Conservation (phyloP, 2,113 vertebrate genomes). For the Archocentrus centrarchus region DNA sequence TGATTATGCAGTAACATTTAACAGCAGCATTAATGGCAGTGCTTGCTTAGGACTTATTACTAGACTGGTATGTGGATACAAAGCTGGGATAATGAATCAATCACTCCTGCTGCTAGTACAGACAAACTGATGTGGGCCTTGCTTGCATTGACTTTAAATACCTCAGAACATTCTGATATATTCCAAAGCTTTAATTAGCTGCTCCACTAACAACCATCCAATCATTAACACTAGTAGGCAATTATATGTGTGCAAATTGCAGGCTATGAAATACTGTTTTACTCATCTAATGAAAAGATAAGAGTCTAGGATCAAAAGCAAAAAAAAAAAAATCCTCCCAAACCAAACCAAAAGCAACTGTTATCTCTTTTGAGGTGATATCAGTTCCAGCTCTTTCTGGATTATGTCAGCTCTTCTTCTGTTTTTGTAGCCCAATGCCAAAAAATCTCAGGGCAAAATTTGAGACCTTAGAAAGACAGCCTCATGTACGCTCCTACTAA, state of each 20-base stretch:
- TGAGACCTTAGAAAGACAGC: not conserved
- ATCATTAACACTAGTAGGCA: conserved; percentile 54
- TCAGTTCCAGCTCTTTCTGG: not conserved
- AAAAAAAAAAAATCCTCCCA: not conserved
- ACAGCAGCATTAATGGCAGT: conserved; percentile 48
- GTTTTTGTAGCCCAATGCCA: not conserved
- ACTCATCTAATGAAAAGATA: conserved; percentile 63
- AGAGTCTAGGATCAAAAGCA: conserved; percentile 11
- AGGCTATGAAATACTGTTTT: conserved; percentile 57
- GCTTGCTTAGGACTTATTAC: conserved; percentile 48
- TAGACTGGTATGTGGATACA: conserved; percentile 36
- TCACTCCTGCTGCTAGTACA: conserved; percentile 3
- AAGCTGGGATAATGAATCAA: conserved; percentile 44
- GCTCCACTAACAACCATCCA: conserved; percentile 53
- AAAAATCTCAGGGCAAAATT: conserved; percentile 7
- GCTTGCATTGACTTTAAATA: conserved; percentile 22
- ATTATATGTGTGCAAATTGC: conserved; percentile 64
- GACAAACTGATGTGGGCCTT: not conserved
- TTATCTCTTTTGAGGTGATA: conserved; percentile 13
- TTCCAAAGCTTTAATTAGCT: conserved; percentile 57
- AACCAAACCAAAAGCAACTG: not conserved
- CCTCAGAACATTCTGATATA: conserved; percentile 34
- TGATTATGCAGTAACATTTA: conserved; percentile 60
- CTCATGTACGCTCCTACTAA: conserved; percentile 23
- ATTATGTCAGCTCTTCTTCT: not conserved